Evolutionary conservation across 2,797 vertebrate genomes (phyloP).

Genomic region (Monodelphis domestica): DNA sequence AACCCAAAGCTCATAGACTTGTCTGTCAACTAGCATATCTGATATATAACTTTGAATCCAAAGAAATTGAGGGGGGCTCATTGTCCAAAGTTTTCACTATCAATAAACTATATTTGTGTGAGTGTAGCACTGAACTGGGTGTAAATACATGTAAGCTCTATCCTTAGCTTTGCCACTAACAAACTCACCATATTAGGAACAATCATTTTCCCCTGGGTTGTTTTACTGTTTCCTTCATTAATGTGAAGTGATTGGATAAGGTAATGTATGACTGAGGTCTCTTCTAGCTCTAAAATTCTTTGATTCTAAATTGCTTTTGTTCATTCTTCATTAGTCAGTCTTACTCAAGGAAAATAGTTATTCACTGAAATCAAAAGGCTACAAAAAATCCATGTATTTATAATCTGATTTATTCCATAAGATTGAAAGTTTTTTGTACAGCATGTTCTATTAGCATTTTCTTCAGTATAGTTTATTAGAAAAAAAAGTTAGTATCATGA

Average conservation of each 20-base stretch:
- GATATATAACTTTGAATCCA: slow-evolving; percentile 14
- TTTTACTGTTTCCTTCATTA: background rate
- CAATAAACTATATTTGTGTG: background rate
- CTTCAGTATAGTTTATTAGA: slow-evolving; percentile 29
- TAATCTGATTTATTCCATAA: slow-evolving; percentile 11
- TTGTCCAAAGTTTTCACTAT: slow-evolving; percentile 26
- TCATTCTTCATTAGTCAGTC: slow-evolving; percentile 10
- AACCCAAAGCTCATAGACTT: slow-evolving; percentile 33
- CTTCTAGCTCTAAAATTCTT: background rate
- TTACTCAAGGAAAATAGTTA: slow-evolving; percentile 37
- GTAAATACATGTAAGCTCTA: background rate
- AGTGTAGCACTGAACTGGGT: background rate
- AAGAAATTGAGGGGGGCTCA: slow-evolving; percentile 17
- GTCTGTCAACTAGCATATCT: slow-evolving; percentile 5
- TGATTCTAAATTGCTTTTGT: slow-evolving; percentile 5
- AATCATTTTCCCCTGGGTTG: background rate
- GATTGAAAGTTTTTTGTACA: background rate
- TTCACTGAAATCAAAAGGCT: slow-evolving; percentile 52
- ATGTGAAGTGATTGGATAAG: background rate
- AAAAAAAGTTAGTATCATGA: slow-evolving; percentile 21
- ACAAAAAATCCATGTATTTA: slow-evolving; percentile 24
- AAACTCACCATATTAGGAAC: background rate
- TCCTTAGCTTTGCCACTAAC: background rate
- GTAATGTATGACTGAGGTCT: background rate
- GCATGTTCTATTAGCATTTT: slow-evolving; percentile 23